A percentile compares a stretch with the other conserved stretches of the same genome.
phyloP scores from a whole-genome alignment of 2,888 invertebrate species.

The Notodonta dromedarius region DNA sequence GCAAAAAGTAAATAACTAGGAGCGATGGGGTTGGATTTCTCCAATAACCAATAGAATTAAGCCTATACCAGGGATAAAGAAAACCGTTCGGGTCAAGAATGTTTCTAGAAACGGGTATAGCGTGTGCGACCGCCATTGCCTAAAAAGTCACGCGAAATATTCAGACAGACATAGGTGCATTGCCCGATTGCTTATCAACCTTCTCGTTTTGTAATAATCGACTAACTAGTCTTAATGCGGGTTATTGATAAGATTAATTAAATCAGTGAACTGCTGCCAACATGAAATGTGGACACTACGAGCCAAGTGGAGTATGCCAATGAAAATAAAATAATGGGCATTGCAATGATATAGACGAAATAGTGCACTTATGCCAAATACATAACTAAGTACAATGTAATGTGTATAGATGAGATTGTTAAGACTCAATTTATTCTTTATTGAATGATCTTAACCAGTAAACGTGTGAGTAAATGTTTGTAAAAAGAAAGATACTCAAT shows the following conservation, averaged over 20 bases:
- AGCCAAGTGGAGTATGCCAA: neutral
- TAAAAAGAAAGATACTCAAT: neutral
- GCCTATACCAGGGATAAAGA: slow-evolving; percentile 9
- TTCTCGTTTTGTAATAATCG: slow-evolving; percentile 15
- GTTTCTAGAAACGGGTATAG: slow-evolving; percentile 29
- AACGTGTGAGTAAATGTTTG: too few relatives aligned
- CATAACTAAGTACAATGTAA: neutral
- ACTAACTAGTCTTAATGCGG: neutral
- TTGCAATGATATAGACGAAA: neutral
- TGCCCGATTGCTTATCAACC: slow-evolving; percentile 38
- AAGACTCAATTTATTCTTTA: too few relatives aligned
- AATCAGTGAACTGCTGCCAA: neutral
- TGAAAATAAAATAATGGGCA: neutral
- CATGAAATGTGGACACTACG: too few relatives aligned
- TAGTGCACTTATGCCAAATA: neutral
- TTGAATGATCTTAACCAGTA: too few relatives aligned
- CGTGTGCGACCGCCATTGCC: slow-evolving; percentile 25
- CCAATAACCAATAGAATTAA: neutral
- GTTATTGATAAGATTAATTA: slow-evolving; percentile 12
- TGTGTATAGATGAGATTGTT: too few relatives aligned
- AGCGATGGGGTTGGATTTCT: too few relatives aligned
- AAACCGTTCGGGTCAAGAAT: slow-evolving; percentile 25
- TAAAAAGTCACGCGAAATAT: slow-evolving; percentile 45
- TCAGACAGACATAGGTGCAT: slow-evolving; percentile 43
- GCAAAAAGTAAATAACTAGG: too few relatives aligned